A percentile compares a stretch with the other conserved stretches of the same genome.
phyloP scores from a whole-genome alignment of 2,113 vertebrate species.

The Percopsis transmontana region DNA sequence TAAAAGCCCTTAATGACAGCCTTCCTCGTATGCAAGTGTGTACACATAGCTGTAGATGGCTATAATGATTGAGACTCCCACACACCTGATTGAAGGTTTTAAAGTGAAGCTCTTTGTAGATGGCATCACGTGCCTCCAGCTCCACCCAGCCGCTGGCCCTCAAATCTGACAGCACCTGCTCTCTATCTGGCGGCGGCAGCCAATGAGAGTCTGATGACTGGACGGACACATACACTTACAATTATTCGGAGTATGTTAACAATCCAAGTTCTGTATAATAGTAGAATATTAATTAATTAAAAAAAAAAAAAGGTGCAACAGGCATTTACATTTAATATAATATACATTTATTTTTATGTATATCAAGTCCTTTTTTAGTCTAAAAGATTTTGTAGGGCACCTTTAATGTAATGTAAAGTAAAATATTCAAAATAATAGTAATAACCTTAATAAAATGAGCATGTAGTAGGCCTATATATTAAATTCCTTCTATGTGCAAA shows the following conservation, averaged over 20 bases:
- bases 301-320: neutral
- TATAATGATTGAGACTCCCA: neutral
- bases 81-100: conserved; percentile 90
- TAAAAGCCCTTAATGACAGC: neutral
- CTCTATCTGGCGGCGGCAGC: conserved; percentile 87
- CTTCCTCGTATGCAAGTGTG: neutral
- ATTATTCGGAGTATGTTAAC: neutral
- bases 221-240: conserved; percentile 13
- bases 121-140: conserved; percentile 85
- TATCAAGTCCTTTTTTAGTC: no score
- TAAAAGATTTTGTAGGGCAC: no score
- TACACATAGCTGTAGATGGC: neutral
- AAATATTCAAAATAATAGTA: no score
- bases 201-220: conserved; percentile 85
- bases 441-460: no score
- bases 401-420: no score
- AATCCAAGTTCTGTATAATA: no score
- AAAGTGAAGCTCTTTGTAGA: conserved; percentile 96
- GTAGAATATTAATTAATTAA: neutral
- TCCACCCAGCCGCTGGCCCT: conserved; percentile 88
- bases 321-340: no score
- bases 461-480: no score
- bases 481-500: no score
- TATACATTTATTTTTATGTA: no score
- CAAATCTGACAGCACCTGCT: conserved; percentile 82